Conservation (phyloP, 2,113 vertebrate species). For the Poecile atricapillus region DNA sequence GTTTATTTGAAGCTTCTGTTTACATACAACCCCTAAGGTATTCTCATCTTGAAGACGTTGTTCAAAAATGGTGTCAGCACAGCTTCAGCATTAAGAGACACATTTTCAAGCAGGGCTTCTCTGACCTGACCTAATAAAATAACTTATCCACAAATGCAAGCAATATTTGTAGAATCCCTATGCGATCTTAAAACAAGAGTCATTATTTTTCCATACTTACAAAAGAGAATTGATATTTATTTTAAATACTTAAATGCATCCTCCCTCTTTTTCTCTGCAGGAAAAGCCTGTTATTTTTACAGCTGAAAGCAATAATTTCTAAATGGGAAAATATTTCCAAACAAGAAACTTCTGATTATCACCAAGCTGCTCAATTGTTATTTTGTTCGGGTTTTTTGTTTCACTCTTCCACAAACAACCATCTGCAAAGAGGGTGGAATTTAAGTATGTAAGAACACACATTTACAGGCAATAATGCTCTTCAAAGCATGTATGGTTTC, state of each 20-base stretch:
- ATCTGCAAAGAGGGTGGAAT: neutral
- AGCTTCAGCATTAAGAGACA: neutral
- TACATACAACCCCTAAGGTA: neutral
- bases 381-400: conserved; percentile 12
- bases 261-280: conserved; percentile 11
- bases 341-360: conserved; percentile 54
- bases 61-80: neutral
- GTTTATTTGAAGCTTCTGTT: neutral
- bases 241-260: conserved; percentile 33
- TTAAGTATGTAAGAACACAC: neutral
- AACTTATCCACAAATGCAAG: neutral
- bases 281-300: conserved; percentile 65
- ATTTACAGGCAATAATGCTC: neutral
- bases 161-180: neutral
- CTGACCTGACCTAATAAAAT: conserved; percentile 9
- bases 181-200: neutral
- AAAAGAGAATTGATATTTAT: conserved; percentile 56
- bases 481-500: neutral
- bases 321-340: conserved; percentile 53
- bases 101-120: neutral
- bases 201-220: neutral
- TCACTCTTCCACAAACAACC: neutral
- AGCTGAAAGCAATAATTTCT: conserved; percentile 71
- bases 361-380: neutral
- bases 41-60: neutral